Evolutionary conservation across 2,888 invertebrate genomes (phyloP).

Genomic region (Morpho achilles): DNA sequence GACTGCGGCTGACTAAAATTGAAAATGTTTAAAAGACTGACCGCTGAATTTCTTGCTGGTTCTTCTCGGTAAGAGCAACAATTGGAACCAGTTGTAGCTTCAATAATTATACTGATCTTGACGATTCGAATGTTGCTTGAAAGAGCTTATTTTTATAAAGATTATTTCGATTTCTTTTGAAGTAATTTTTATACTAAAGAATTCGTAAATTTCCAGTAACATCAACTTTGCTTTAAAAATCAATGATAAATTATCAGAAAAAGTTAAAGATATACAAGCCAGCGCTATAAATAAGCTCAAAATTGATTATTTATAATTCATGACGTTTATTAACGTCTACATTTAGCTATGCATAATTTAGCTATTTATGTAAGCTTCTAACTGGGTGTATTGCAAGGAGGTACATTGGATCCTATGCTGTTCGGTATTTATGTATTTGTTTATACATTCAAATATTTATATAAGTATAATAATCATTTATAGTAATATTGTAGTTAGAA

Average conservation of each 20-base stretch:
- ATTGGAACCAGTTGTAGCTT: too few species aligned
- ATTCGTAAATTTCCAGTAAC: too few species aligned
- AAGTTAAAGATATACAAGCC: background rate
- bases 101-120: too few species aligned
- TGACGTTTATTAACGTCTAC: slow-evolving; percentile 27
- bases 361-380: slow-evolving; percentile 56
- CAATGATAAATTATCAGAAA: background rate
- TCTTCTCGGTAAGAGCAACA: too few species aligned
- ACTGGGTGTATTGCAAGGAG: slow-evolving; percentile 50
- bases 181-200: background rate
- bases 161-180: background rate
- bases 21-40: too few species aligned
- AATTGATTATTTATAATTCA: slow-evolving; percentile 17
- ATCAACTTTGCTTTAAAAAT: background rate
- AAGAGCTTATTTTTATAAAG: too few species aligned
- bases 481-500: slow-evolving; percentile 20
- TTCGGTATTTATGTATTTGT: slow-evolving; percentile 36
- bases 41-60: too few species aligned
- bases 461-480: slow-evolving; percentile 21
- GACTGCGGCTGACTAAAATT: too few species aligned
- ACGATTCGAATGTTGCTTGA: too few species aligned
- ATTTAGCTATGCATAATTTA: slow-evolving; percentile 33
- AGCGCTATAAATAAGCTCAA: slow-evolving; percentile 6
- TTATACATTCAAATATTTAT: slow-evolving; percentile 15
- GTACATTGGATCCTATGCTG: slow-evolving; percentile 33